phyloP scores from a whole-genome alignment of 2,113 vertebrate genomes.

The Phrynocephalus versicolor region DNA sequence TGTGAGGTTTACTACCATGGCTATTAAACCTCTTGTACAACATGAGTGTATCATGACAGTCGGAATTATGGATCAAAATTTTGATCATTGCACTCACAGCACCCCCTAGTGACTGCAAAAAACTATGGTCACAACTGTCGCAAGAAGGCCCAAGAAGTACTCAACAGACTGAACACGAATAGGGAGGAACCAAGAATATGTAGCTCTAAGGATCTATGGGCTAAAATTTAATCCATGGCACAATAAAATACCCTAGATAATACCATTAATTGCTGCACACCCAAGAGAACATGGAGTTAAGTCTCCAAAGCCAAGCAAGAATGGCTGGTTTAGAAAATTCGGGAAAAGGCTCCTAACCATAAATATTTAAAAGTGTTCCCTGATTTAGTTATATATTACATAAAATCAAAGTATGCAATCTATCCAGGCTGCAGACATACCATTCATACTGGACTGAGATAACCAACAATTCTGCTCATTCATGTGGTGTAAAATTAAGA shows the following conservation, averaged over 20 bases:
- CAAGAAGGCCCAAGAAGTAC: neutral
- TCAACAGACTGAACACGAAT: neutral
- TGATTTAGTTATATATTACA: neutral
- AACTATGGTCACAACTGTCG: neutral
- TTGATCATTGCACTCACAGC: slow-evolving; percentile 6
- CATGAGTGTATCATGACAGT: neutral
- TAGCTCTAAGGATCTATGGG: neutral
- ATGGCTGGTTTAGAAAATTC: neutral
- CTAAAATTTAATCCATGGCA: neutral
- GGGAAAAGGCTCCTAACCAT: neutral
- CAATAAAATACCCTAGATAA: neutral
- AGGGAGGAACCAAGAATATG: neutral
- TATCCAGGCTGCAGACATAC: neutral
- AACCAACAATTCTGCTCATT: neutral
- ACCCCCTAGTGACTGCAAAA: slow-evolving; percentile 17
- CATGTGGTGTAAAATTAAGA: neutral
- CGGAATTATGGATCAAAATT: neutral
- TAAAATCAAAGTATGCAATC: neutral
- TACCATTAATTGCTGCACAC: neutral
- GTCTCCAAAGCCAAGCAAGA: neutral
- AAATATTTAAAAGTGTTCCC: neutral
- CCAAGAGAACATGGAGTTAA: neutral
- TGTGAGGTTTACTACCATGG: neutral
- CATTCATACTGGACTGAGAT: neutral
- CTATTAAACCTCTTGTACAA: neutral